Conservation (phyloP, 2,888 invertebrate species). For the Drosophila colorata region DNA sequence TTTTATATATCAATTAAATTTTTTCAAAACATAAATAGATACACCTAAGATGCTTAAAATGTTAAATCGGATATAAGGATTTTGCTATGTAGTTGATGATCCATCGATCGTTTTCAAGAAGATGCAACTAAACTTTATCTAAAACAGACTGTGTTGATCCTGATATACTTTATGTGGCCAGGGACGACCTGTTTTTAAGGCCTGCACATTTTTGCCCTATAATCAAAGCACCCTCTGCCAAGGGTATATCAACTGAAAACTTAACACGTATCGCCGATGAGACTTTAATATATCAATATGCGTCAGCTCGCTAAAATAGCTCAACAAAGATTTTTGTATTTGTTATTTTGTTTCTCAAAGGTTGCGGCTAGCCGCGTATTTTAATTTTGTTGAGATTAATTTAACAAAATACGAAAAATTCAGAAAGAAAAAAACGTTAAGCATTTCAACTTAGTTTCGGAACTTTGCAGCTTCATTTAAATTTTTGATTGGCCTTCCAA, state of each 20-base stretch:
- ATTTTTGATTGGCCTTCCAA: constrained; percentile 76
- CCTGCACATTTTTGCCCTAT: neutral
- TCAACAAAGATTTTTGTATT: constrained; percentile 27
- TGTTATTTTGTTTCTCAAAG: constrained; percentile 52
- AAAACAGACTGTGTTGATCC: no score
- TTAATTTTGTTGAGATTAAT: constrained; percentile 66
- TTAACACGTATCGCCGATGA: constrained; percentile 9
- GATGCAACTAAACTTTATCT: no score
- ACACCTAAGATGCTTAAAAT: no score
- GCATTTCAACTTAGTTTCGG: constrained; percentile 71
- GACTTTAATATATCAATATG: constrained; percentile 35
- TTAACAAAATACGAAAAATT: constrained; percentile 57
- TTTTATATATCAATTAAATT: no score
- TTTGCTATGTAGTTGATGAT: no score
- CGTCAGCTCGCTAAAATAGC: constrained; percentile 70
- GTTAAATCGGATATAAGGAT: no score
- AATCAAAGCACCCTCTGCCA: neutral
- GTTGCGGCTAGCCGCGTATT: constrained; percentile 51
- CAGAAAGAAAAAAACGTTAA: constrained; percentile 35
- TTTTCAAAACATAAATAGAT: no score
- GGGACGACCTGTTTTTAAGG: neutral
- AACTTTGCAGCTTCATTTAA: constrained; percentile 80
- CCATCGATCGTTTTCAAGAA: no score
- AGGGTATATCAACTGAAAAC: constrained; percentile 7
- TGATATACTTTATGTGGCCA: neutral